Evolutionary conservation across 2,888 invertebrate species (phyloP), one percentile per base, ranked within the genome.

Genomic region (Poecilobothrus nobilitatus): DNA sequence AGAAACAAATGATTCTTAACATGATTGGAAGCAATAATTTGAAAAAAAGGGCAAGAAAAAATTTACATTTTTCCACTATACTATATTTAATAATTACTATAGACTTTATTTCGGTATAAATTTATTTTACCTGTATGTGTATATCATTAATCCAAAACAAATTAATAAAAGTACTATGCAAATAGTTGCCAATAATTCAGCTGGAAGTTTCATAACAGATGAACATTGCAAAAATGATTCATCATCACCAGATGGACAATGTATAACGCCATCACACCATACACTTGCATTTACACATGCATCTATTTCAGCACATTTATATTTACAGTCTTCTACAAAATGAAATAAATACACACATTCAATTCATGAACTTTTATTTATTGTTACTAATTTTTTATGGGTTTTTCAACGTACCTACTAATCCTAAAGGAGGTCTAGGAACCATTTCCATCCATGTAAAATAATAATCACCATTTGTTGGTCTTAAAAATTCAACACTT

Each of bases 381-480:
- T 64, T 64, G n/a, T n/a, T 4, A 33, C 27, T 27, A 64, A 33
- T 65, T 34, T 65, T 65, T 37, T n/a, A 12, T 18, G 34, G n/a
- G 2, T 53, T 18, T 53, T 41, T 8, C 61, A 12, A 73, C 74
- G 53, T 71, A 81, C 82, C 82, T 70, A 81, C 78, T 75, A 82
- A 78, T 73, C 81, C 81, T 62, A 87, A 75, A 63, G 79, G 78
- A 71, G 81, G 80, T 70, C 80, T 76, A 68, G 81, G 88, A 71
- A 90, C 87, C 76, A 94, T 85, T 81, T 94, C 94, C 79, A 94
- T 84, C 94, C 94, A 94, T 71, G 90, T 89, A 66, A 94, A 86
- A 66, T 86, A 86, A 78, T 92, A 94, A 10, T 88, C 85, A 27
- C 89, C 91, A 67, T 86, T 85, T 75, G 93, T 92, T 68, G 87